These are phyloP conservation scores for Antheraea mylitta DNA, from an alignment of 1,140 invertebrate genomes.

Conservation along the genomic window DNA sequence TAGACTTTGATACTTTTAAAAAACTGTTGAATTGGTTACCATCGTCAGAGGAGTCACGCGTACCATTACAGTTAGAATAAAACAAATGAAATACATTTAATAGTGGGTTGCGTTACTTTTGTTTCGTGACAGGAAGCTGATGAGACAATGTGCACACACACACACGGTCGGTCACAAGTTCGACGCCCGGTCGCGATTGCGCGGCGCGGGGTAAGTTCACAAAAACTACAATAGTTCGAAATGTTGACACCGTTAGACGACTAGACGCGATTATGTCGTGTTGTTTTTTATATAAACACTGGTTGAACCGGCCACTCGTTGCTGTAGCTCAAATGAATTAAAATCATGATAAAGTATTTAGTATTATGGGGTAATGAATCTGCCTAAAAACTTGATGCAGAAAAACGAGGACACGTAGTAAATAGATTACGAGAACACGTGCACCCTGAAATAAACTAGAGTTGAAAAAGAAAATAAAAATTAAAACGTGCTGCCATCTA, in stretches of 20 bases:
- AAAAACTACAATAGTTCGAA: constrained; percentile 28
- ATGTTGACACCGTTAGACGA: constrained; percentile 14
- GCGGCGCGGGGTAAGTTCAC: constrained; percentile 13
- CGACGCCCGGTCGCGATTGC: constrained; percentile 30
- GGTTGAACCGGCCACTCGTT: too few species aligned
- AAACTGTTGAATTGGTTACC: neutral
- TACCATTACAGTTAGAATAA: neutral
- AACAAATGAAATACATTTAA: neutral
- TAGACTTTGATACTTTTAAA: neutral
- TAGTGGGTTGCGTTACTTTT: neutral
- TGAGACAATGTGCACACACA: neutral
- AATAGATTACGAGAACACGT: too few species aligned
- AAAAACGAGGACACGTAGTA: too few species aligned
- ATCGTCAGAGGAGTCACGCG: neutral
- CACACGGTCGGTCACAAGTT: constrained; percentile 35
- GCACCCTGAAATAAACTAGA: too few species aligned
- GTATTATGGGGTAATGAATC: too few species aligned
- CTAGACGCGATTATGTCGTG: constrained; percentile 2
- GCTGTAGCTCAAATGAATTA: too few species aligned
- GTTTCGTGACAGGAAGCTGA: neutral
- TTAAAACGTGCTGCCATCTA: too few species aligned
- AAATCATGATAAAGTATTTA: too few species aligned
- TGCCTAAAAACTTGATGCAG: too few species aligned
- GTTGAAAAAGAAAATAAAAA: too few species aligned
- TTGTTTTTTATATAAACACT: neutral